Evolutionary conservation across 2,888 invertebrate species (phyloP).

Genomic region (Drosophila subsilvestris): DNA sequence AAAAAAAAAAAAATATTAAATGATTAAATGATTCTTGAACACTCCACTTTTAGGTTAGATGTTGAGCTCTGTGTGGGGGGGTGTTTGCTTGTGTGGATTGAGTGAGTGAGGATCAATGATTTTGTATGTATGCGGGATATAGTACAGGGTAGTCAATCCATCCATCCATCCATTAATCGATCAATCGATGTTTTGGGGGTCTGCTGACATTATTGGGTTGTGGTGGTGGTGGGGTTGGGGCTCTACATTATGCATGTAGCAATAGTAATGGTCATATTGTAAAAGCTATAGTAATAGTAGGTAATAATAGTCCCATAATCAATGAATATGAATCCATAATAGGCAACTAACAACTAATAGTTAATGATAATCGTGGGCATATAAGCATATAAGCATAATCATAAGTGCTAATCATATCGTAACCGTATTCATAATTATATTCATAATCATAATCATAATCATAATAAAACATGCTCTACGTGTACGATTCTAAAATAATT

Average conservation of each 20-base stretch:
- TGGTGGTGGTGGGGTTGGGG: background rate
- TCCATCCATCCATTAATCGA: too few relatives aligned
- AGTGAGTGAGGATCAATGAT: constrained; percentile 19
- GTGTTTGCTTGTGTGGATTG: constrained; percentile 33
- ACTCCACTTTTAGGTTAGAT: constrained; percentile 9
- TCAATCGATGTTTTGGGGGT: background rate
- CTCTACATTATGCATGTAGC: constrained; percentile 46
- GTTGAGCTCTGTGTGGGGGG: constrained; percentile 11
- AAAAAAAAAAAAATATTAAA: constrained; percentile 12
- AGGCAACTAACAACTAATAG: constrained; percentile 41
- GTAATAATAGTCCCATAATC: constrained; percentile 40
- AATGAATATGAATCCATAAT: constrained; percentile 43
- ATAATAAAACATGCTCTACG: constrained; percentile 74
- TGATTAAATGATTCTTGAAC: constrained; percentile 7
- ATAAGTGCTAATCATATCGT: constrained; percentile 11
- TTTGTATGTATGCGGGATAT: constrained; percentile 22
- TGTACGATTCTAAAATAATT: constrained; percentile 81
- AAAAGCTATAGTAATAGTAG: constrained; percentile 23
- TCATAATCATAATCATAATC: constrained; percentile 46
- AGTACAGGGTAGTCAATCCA: constrained; percentile 42
- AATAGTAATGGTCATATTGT: background rate
- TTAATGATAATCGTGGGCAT: constrained; percentile 49
- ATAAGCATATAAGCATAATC: constrained; percentile 22
- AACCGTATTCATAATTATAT: background rate
- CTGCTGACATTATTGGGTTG: background rate